phyloP scores from a whole-genome alignment of 1,140 invertebrate genomes.

The Pogonognathellus flavescens region DNA sequence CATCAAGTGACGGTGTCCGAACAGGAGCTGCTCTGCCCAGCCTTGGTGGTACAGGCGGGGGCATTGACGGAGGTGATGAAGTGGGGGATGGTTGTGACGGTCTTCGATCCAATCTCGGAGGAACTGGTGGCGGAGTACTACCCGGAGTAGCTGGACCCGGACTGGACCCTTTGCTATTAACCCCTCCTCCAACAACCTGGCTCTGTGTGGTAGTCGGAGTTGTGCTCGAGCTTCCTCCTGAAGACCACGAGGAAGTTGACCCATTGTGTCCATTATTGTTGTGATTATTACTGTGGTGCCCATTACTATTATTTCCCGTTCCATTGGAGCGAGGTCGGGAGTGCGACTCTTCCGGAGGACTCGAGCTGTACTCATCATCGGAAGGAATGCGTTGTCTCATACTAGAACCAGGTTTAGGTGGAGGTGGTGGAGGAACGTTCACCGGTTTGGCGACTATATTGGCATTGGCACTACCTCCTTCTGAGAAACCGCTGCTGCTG shows the following conservation, averaged over 20 bases:
- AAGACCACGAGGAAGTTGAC: slow-evolving; percentile 38
- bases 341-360: slow-evolving; percentile 11
- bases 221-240: slow-evolving; percentile 58
- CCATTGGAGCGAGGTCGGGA: slow-evolving; percentile 51
- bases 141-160: slow-evolving; percentile 62
- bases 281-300: slow-evolving; percentile 32
- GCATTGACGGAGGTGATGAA: slow-evolving; percentile 64
- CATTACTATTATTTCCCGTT: slow-evolving; percentile 16
- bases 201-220: slow-evolving; percentile 63
- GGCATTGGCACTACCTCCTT: not conserved
- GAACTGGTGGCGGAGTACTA: slow-evolving; percentile 65
- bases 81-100: slow-evolving; percentile 65
- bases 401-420: slow-evolving; percentile 62
- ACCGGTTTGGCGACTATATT: slow-evolving; percentile 51
- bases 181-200: slow-evolving; percentile 52
- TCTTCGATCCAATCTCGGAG: slow-evolving; percentile 64
- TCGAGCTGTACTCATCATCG: slow-evolving; percentile 51
- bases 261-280: slow-evolving; percentile 35
- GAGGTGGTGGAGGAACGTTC: slow-evolving; percentile 63
- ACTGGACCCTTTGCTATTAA: slow-evolving; percentile 62
- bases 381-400: slow-evolving; percentile 49
- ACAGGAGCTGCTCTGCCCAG: slow-evolving; percentile 66
- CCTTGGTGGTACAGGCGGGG: slow-evolving; percentile 65
- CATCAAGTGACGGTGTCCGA: slow-evolving; percentile 65
- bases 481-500: not conserved